These are phyloP conservation scores for Numenius phaeopus DNA, from an alignment of 2,797 vertebrate species.

Conservation along the genomic window DNA sequence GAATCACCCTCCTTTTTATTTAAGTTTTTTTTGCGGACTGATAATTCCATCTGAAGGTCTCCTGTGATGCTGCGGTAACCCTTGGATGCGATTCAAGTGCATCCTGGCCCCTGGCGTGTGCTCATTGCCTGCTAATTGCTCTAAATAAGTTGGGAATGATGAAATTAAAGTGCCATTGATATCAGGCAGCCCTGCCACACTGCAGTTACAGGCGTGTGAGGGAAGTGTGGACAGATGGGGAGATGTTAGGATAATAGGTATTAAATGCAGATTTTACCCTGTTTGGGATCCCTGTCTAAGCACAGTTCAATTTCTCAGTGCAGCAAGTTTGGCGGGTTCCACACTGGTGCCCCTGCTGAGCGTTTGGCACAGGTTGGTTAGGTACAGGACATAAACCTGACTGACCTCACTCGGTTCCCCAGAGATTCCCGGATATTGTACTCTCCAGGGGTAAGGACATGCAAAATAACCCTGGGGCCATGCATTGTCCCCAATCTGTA, in stretches of 20 bases:
- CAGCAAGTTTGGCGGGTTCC: background rate
- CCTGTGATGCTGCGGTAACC: constrained; percentile 35
- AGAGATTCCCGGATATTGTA: background rate
- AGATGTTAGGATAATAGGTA: constrained; percentile 60
- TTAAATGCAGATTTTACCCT: constrained; percentile 49
- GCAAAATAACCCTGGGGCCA: background rate
- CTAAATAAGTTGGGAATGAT: constrained; percentile 72
- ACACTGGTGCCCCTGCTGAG: background rate
- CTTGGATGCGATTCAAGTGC: constrained; percentile 68
- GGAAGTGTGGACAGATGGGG: constrained; percentile 61
- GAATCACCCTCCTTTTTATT: constrained; percentile 32
- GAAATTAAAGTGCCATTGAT: constrained; percentile 70
- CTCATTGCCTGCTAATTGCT: constrained; percentile 70
- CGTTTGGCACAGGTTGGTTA: background rate
- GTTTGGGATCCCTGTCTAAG: background rate
- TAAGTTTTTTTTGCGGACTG: background rate
- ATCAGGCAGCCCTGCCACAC: constrained; percentile 10
- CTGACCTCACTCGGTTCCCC: background rate
- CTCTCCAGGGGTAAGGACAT: background rate
- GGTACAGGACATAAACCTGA: background rate
- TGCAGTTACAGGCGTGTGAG: background rate
- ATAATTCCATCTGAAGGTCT: constrained; percentile 56
- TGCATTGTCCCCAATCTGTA: fast-evolving
- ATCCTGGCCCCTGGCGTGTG: constrained; percentile 29
- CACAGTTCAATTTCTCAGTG: background rate